Evolutionary conservation across 2,113 vertebrate species (phyloP).

Genomic region (Onychostruthus taczanowskii): DNA sequence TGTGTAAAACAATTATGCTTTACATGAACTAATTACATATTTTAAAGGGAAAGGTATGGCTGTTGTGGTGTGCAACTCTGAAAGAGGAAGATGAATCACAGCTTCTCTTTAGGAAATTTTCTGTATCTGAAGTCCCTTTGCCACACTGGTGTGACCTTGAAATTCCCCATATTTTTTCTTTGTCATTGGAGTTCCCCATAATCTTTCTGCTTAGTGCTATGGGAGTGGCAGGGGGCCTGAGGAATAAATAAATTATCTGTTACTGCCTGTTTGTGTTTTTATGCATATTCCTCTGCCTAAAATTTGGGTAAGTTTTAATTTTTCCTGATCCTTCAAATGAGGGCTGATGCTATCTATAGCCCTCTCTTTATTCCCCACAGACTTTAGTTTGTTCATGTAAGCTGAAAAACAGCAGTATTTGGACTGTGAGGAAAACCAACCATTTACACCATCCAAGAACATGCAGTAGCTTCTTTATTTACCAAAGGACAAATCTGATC

Average conservation of each 20-base stretch:
- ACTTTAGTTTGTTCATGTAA: neutral
- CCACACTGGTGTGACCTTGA: neutral
- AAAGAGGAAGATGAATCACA: neutral
- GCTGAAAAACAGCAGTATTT: slow-evolving; percentile 2
- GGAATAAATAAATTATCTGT: neutral
- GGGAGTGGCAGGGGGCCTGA: neutral
- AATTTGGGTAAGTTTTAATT: neutral
- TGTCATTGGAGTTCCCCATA: neutral
- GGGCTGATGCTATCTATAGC: slow-evolving; percentile 11
- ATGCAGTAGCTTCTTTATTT: slow-evolving; percentile 13
- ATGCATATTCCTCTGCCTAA: neutral
- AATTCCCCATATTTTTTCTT: neutral
- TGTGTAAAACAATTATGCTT: neutral
- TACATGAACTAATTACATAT: neutral
- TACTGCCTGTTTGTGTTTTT: neutral
- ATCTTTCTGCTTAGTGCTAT: neutral
- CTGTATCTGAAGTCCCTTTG: neutral
- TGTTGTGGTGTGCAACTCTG: neutral
- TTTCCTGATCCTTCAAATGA: slow-evolving; percentile 1
- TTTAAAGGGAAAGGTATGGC: neutral
- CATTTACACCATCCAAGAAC: neutral
- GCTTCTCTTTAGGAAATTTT: neutral
- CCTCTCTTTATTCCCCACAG: slow-evolving; percentile 3
- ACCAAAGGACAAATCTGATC: slow-evolving; percentile 8
- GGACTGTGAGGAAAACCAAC: neutral